phyloP scores from a whole-genome alignment of 2,797 vertebrate genomes.

The Catamblyrhynchus diadema region DNA sequence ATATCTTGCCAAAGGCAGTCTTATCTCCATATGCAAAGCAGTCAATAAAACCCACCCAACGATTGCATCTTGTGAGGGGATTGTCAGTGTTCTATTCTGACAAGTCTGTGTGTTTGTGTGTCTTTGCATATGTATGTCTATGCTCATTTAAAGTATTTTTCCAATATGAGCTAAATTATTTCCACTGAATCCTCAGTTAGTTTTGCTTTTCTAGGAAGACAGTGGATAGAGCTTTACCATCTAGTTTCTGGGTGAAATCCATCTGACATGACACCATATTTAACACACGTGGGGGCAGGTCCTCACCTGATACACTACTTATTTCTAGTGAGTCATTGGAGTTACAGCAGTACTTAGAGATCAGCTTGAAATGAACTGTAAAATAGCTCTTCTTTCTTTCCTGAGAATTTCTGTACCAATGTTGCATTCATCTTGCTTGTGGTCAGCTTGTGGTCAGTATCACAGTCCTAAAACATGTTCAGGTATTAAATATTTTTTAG shows the following conservation, averaged over 20 bases:
- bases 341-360: neutral
- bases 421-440: neutral
- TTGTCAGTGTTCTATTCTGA: neutral
- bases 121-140: neutral
- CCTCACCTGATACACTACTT: neutral
- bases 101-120: neutral
- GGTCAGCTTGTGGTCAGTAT: neutral
- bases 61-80: neutral
- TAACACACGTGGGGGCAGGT: neutral
- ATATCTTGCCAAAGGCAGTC: neutral
- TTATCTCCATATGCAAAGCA: neutral
- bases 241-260: neutral
- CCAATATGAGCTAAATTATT: neutral
- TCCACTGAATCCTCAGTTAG: neutral
- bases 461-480: neutral
- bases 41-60: neutral
- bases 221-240: neutral
- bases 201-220: neutral
- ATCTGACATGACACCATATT: accelerated
- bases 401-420: neutral
- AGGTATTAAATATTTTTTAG: neutral
- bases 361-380: neutral
- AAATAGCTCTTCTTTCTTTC: neutral
- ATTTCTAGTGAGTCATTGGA: neutral
- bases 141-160: neutral